These are phyloP conservation scores for Dolichallabes microphthalmus DNA, from an alignment of 2,113 vertebrate species.

Conservation along the genomic window DNA sequence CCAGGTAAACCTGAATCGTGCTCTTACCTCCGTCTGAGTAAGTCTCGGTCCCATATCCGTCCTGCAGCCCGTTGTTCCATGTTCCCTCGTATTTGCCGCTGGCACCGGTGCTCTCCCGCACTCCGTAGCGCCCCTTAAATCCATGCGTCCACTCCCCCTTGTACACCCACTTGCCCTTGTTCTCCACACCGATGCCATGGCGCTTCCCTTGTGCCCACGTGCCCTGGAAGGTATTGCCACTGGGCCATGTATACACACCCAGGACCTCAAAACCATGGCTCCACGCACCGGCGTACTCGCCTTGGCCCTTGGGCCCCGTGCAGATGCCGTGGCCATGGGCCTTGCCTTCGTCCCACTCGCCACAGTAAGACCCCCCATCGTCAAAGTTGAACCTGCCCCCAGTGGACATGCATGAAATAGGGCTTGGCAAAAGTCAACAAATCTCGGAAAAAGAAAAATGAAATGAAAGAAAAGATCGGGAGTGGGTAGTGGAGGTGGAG, in stretches of 20 bases:
- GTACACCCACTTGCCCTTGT: constrained; percentile 98
- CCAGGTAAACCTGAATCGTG: background rate
- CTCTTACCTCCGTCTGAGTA: constrained; percentile 97
- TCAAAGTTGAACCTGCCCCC: constrained; percentile 99
- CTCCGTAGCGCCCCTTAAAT: constrained; percentile 97
- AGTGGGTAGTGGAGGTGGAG: constrained; percentile 19
- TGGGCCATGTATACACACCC: constrained; percentile 99
- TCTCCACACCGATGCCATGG: constrained; percentile 95
- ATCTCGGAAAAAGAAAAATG: constrained; percentile 58
- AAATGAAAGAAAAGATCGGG: constrained; percentile 27
- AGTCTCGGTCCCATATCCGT: constrained; percentile 97
- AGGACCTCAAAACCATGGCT: constrained; percentile 97
- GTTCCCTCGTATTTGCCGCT: constrained; percentile 97
- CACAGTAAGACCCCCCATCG: constrained; percentile 99
- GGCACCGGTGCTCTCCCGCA: constrained; percentile 90
- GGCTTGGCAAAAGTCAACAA: constrained; percentile 75
- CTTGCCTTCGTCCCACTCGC: constrained; percentile 99
- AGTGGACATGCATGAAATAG: constrained; percentile 90
- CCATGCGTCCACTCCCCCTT: constrained; percentile 98
- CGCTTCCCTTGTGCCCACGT: constrained; percentile 99
- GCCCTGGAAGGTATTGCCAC: constrained; percentile 97
- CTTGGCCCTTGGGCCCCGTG: constrained; percentile 98
- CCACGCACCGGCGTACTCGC: constrained; percentile 97
- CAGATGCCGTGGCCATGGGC: constrained; percentile 98
- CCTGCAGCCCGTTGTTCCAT: constrained; percentile 98